A percentile compares a stretch with the other conserved stretches of the same genome.
Evolutionary conservation across 2,888 invertebrate genomes (phyloP).

Genomic region (Ichneumoninae sp.): DNA sequence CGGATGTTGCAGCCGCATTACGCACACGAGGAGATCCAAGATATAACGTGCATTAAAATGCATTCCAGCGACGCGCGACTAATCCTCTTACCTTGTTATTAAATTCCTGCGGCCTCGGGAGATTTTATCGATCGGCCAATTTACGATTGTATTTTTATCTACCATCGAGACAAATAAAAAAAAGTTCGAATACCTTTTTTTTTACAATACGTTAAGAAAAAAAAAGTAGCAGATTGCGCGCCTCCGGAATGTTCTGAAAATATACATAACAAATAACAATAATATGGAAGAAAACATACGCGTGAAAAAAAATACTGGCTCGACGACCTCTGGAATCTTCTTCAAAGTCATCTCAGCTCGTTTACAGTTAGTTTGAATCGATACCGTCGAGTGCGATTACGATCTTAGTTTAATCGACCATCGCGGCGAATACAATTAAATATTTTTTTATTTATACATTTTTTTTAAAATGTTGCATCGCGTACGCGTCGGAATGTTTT

Average conservation of each 20-base stretch:
- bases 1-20: constrained; percentile 29
- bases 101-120: constrained; percentile 8
- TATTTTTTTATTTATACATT: too few relatives aligned
- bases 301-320: neutral
- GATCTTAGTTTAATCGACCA: neutral
- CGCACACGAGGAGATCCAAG: constrained; percentile 1
- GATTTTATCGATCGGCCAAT: neutral
- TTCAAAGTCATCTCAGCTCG: neutral
- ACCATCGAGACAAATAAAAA: neutral
- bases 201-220: neutral
- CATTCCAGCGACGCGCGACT: constrained; percentile 18
- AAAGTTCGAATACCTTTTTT: neutral
- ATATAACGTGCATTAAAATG: constrained; percentile 19
- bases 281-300: neutral
- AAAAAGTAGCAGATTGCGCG: neutral
- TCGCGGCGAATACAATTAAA: neutral
- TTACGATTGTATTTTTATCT: neutral
- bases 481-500: too few relatives aligned
- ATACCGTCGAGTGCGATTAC: constrained; percentile 9
- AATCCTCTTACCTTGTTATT: constrained; percentile 34
- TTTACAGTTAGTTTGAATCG: constrained; percentile 15
- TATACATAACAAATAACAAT: neutral
- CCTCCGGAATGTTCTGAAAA: neutral
- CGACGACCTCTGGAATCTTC: neutral
- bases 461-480: neutral